phyloP scores from a whole-genome alignment of 2,888 invertebrate genomes.

The Ectemnius continuus region DNA sequence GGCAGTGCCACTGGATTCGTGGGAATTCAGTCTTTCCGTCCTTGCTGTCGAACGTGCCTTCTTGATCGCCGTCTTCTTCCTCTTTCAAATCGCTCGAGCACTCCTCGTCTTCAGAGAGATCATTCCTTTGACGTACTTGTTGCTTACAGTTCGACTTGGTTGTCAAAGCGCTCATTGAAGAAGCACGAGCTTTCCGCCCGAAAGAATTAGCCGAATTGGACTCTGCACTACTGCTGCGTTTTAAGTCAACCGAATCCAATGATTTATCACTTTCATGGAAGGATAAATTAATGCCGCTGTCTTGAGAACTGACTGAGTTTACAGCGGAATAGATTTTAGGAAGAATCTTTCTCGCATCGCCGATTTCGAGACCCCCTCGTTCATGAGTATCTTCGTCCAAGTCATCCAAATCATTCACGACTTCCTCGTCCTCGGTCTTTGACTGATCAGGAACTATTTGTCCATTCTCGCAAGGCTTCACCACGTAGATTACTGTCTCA shows the following conservation, averaged over 20 bases:
- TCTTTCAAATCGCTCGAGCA: constrained; percentile 52
- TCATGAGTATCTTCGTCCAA: constrained; percentile 58
- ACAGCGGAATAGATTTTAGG: constrained; percentile 83
- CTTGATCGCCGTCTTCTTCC: constrained; percentile 60
- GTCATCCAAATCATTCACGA: constrained; percentile 73
- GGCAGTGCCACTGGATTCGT: constrained; percentile 83
- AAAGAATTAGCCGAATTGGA: constrained; percentile 67
- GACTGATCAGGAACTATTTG: constrained; percentile 37
- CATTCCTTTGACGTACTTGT: constrained; percentile 63
- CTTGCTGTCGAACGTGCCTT: constrained; percentile 29
- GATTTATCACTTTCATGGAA: constrained; percentile 85
- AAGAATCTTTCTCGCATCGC: constrained; percentile 77
- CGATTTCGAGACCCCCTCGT: constrained; percentile 73
- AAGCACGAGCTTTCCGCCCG: constrained; percentile 59
- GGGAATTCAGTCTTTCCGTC: constrained; percentile 77
- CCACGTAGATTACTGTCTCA: constrained; percentile 77
- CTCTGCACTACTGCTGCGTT: constrained; percentile 74
- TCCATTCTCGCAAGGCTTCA: constrained; percentile 63
- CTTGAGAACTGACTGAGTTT: constrained; percentile 86
- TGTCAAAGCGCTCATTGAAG: constrained; percentile 43
- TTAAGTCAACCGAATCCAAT: constrained; percentile 65
- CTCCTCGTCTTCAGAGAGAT: constrained; percentile 74
- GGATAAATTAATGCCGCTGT: constrained; percentile 87
- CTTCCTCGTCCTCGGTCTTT: constrained; percentile 80
- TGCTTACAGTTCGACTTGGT: constrained; percentile 51